A percentile compares a stretch with the other conserved stretches of the same genome.
Evolutionary conservation across 2,113 vertebrate species (phyloP).

Genomic region (Nothobranchius kuhntae): DNA sequence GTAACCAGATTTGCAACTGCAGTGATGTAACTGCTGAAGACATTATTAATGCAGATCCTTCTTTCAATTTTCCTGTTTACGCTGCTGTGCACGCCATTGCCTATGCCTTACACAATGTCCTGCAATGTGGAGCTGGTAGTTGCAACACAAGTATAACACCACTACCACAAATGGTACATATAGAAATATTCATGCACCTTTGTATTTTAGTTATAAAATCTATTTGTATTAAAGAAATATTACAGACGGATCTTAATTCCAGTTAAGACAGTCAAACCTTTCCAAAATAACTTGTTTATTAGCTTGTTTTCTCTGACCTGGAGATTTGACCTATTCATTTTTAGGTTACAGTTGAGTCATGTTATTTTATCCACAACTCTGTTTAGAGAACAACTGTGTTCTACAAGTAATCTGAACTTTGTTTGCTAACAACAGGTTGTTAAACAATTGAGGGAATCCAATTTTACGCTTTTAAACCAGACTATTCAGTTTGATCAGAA

Average conservation of each 20-base stretch:
- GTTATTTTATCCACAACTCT: too few relatives aligned
- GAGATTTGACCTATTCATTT: too few relatives aligned
- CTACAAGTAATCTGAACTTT: background rate
- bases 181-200: background rate
- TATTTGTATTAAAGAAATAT: too few relatives aligned
- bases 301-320: too few relatives aligned
- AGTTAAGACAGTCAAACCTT: too few relatives aligned
- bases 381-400: too few relatives aligned
- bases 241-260: too few relatives aligned
- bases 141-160: slow-evolving; percentile 71
- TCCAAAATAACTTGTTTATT: too few relatives aligned
- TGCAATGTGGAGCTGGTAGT: slow-evolving; percentile 71
- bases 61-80: slow-evolving; percentile 74
- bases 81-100: slow-evolving; percentile 79
- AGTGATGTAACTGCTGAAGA: background rate
- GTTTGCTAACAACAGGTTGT: slow-evolving; percentile 43
- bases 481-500: slow-evolving; percentile 77
- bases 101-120: slow-evolving; percentile 78
- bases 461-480: slow-evolving; percentile 80
- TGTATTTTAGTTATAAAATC: too few relatives aligned
- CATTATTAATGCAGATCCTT: slow-evolving; percentile 25
- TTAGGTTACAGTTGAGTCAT: too few relatives aligned
- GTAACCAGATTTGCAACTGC: slow-evolving; percentile 76
- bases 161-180: slow-evolving; percentile 71
- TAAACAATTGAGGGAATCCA: slow-evolving; percentile 69